Evolutionary conservation across 64 coral and sea anemone genomes (phyloP), one percentile per base, ranked within the genome.

Genomic region (Catalaphyllia jardinei): DNA sequence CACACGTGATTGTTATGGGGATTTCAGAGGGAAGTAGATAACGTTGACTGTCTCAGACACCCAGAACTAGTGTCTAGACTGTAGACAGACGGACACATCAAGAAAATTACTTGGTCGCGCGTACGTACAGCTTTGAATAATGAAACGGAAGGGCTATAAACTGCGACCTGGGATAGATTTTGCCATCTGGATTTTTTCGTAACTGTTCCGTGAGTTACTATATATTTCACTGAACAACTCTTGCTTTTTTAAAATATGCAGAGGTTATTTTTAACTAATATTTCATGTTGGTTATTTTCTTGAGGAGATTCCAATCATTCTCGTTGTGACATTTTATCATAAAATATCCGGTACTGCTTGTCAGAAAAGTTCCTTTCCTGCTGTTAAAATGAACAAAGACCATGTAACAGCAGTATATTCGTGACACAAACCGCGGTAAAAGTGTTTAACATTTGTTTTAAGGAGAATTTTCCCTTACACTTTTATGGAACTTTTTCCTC

Each of bases 221-320:
- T 10, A 57, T 2, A 57, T 57, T 57, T 59, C 13, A 17, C 57
- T 19, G 11, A 35, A 10, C 19, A 19, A 22, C 31, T 38, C 60
- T 39, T 65, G 28, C 18, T 7, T 3, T 80, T 38, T 46, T 25
- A 9, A 69, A 24, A 50, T 2, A 1, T 17, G 33, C 46, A 67
- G 69, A 33, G 24, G 3, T 50, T 85, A 85, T 85, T 85, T 85
- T 69, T 71, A 85, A 39, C 22, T 15, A 33, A 27, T 22, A 8
- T 67, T 67, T 85, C 81, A 42, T 85, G 22, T 69, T 69, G 65
- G 22, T 69, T 69, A 69, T 5, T 69, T 22, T 24, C 4, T 29
- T 69, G 22, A 2, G 0, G 81, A 85, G 52, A 85, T 85, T 27
- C 81, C 81, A 11, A 28, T 15, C 35, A 85, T 85, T 85, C 49